Evolutionary conservation across 2,797 vertebrate species (phyloP), one percentile per base, ranked within the genome.

Genomic region (Philypnodon macrostomus): DNA sequence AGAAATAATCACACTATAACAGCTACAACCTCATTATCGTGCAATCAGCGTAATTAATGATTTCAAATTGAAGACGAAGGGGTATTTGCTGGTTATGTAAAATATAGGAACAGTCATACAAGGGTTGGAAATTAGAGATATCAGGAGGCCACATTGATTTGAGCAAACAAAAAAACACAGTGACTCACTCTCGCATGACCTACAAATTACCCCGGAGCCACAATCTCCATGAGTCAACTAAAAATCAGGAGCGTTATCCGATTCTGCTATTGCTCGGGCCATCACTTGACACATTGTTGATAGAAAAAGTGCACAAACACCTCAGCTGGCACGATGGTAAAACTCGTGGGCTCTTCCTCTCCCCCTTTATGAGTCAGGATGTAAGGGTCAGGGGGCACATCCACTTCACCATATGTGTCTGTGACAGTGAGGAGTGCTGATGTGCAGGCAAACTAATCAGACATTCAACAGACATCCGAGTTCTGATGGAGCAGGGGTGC

Each of bases 381-480:
- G 53, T 44, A 29, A 45, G 16, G 80, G 75, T 83, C 77, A 77
- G 45, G 5, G 35, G 29, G 12, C 36, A 1, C 70, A 72, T 21
- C 14, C 47, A 47, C 58, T 47, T 60, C 51, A 39, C 54, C 21
- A 8, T 53, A 23, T 41, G 53, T 19, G 53, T 35, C 41, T 30
- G 50, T 61, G 59, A 63, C 54, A 60, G 48, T 18, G 29, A 67
- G 52, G 24, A 14, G 26, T 36, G 47, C 54, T 67, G 68, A 70
- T 46, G 63, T 58, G 53, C 3, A 32, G 36, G 42, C 18, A 21
- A 47, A 54, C 67, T 52, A 73, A 77, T 57, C 62, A 24, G 60
- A 83, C 59, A 68, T 44, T 69, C 73, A 77, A 63, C 80, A 78
- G 79, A 80, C 67, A 67, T 73, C 77, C 70, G 16, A 18, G 39